Conservation (phyloP, 2,888 invertebrate genomes). For the Dasypogon diadema region DNA sequence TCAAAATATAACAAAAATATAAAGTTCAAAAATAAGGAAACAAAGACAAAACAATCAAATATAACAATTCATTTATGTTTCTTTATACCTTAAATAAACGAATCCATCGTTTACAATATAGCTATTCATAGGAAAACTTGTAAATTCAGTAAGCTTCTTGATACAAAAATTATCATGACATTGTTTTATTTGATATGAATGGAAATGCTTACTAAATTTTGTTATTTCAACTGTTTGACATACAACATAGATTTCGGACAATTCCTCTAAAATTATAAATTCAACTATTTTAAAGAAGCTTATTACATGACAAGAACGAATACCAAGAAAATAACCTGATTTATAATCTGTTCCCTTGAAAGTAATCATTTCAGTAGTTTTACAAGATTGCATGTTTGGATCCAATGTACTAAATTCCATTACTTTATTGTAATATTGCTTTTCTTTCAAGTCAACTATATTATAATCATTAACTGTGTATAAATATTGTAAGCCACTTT, state of each 20-base stretch:
- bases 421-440: neutral
- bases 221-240: constrained; percentile 46
- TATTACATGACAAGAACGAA: too few relatives aligned
- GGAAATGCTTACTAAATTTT: constrained; percentile 52
- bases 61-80: too few relatives aligned
- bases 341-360: constrained; percentile 42
- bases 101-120: too few relatives aligned
- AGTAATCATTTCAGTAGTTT: too few relatives aligned
- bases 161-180: constrained; percentile 17
- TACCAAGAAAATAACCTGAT: constrained; percentile 16
- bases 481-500: constrained; percentile 30
- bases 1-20: too few relatives aligned
- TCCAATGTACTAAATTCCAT: too few relatives aligned
- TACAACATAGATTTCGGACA: constrained; percentile 33
- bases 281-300: constrained; percentile 52
- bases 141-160: constrained; percentile 46
- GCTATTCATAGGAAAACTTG: constrained; percentile 39
- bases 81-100: too few relatives aligned
- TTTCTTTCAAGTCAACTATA: neutral
- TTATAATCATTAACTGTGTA: constrained; percentile 21
- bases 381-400: too few relatives aligned
- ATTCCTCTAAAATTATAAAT: too few relatives aligned
- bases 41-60: too few relatives aligned
- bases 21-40: too few relatives aligned
- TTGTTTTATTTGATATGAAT: constrained; percentile 52